Percentiles rank a stretch among this genome's conserved stretches.
These are phyloP conservation scores for Caenorhabditis sp. DNA, from an alignment of 2,888 invertebrate species.

Conservation along the genomic window DNA sequence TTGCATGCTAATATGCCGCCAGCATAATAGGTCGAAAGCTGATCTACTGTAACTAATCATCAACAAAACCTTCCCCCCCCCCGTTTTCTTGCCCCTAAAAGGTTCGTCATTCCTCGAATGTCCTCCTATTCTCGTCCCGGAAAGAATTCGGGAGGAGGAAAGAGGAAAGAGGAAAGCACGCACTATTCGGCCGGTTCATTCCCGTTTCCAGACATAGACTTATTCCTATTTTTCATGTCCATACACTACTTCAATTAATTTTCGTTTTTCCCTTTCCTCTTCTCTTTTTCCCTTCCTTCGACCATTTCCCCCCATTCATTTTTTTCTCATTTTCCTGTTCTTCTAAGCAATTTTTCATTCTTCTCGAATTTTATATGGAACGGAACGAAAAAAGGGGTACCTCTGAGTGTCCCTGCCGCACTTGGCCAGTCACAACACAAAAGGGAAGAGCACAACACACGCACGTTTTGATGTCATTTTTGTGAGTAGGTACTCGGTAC, in stretches of 20 bases:
- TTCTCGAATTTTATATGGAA: constrained; percentile 1
- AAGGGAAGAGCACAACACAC: constrained; percentile 1
- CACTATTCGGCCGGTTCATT: neutral
- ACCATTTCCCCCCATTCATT: neutral
- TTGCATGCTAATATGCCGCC: constrained; percentile 48
- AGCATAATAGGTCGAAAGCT: constrained; percentile 19
- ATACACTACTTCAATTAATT: constrained; percentile 32
- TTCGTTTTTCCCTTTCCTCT: neutral
- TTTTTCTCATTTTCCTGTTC: neutral
- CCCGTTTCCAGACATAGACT: neutral
- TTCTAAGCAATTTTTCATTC: no score
- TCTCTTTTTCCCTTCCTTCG: no score
- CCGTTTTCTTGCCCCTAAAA: neutral
- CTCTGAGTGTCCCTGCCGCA: no score
- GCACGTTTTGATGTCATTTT: constrained; percentile 5
- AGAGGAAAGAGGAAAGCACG: no score
- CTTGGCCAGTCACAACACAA: neutral
- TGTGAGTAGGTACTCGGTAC: no score
- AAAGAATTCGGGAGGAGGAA: no score
- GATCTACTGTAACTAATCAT: constrained; percentile 33
- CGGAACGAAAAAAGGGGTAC: no score
- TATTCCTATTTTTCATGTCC: constrained; percentile 14
- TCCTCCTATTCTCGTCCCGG: neutral
- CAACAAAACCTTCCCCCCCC: neutral
- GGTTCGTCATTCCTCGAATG: neutral